These are phyloP conservation scores for Phyllotis vaccarum DNA, from an alignment of 2,797 vertebrate species.

Conservation along the genomic window DNA sequence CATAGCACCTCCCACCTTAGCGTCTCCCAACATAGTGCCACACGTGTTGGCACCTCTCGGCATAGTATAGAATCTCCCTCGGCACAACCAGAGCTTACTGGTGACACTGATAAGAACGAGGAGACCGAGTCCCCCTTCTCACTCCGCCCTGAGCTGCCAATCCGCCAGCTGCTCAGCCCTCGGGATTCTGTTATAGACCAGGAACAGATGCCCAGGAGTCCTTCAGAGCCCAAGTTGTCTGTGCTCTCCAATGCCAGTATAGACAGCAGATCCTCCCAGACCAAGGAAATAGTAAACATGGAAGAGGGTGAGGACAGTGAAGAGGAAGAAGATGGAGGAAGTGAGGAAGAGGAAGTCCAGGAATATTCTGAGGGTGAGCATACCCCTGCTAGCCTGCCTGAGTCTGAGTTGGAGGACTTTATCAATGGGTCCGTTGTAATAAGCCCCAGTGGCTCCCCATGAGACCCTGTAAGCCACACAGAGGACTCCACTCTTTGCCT, in stretches of 20 bases:
- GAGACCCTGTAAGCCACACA: neutral
- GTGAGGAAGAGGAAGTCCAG: neutral
- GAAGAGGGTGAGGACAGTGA: neutral
- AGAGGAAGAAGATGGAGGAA: neutral
- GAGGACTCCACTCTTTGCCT: neutral
- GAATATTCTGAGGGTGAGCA: neutral
- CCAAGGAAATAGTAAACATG: neutral
- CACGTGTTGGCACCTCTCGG: neutral
- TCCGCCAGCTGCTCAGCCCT: neutral
- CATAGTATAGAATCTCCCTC: neutral
- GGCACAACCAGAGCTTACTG: fast-evolving
- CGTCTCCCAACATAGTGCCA: neutral
- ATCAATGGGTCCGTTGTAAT: neutral
- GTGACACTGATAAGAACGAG: neutral
- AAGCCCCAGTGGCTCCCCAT: neutral
- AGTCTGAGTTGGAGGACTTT: neutral
- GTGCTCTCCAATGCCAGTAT: fast-evolving
- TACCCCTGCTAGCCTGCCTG: neutral
- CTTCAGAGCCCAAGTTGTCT: neutral
- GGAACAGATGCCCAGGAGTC: neutral
- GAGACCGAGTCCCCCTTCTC: neutral
- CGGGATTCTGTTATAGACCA: neutral
- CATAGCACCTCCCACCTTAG: neutral
- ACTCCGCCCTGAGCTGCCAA: neutral
- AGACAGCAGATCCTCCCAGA: neutral